Evolutionary conservation across 1,140 invertebrate genomes (phyloP), one percentile per base, ranked within the genome.

Genomic region (Leptinotarsa lineolata): DNA sequence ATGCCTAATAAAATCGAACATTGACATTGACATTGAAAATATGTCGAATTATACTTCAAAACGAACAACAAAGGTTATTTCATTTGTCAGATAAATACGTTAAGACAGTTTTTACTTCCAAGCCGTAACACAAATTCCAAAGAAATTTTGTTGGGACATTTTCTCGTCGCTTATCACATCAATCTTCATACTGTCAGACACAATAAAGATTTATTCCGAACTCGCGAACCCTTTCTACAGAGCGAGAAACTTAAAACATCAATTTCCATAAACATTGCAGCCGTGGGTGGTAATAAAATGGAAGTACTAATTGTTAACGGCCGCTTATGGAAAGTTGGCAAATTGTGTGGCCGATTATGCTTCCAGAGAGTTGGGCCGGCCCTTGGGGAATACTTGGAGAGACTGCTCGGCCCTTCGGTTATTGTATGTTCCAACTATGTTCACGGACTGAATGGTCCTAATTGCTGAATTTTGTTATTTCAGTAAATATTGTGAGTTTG

Each of bases 261-360:
- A 21, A 69, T 69, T 69, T 69, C 58, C 68, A 46, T 59, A 46
- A 59, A 69, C 39, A 46, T 44, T 21, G 21, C 30, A 2, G 58
- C n/a, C 22, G 13, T 18, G 68, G 48, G 21, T 68, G 22, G 48
- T 69, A 69, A 69, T 24, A 21, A 24, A 39, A 44, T 46, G 20
- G 68, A 46, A 48, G n/a, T 59, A 69, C 68, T 69, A 69, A 69
- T 69, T 69, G 68, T 69, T 69, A 69, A 69, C 68, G 54, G 54
- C 46, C 68, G 68, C 18, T 69, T 69, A 69, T 69, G 68, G 46
- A 30, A 59, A 69, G 54, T 69, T 69, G 68, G 68, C 16, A 46
- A 22, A 24, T 39, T 22, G 45, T 22, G 68, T 22, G 54, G 68
- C 30, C 68, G 68, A 69, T 69, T 69, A 69, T 69, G 68, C 30